phyloP scores from a whole-genome alignment of 2,797 vertebrate species.

The Pseudochirops corinnae region DNA sequence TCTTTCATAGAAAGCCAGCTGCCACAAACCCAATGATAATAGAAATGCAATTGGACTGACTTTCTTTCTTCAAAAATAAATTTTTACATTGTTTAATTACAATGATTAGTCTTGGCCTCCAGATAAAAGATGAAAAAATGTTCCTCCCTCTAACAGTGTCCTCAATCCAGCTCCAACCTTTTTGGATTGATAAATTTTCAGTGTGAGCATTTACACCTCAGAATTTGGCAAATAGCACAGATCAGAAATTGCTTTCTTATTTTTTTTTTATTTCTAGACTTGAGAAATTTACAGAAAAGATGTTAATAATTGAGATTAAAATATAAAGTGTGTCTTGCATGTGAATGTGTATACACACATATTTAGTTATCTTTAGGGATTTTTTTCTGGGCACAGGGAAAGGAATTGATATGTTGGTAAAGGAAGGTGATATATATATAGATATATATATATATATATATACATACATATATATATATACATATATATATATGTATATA shows the following conservation, averaged over 20 bases:
- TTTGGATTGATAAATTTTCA: background rate
- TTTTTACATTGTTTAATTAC: background rate
- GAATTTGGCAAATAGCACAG: background rate
- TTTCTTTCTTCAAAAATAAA: background rate
- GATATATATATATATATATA: too few species aligned
- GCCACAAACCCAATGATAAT: background rate
- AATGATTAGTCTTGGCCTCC: background rate
- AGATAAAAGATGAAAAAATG: background rate
- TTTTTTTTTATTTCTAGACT: background rate
- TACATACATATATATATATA: too few species aligned
- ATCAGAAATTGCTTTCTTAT: background rate
- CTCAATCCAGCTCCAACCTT: background rate
- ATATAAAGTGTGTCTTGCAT: background rate
- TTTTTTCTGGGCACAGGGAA: background rate
- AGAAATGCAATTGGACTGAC: background rate
- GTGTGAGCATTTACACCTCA: background rate
- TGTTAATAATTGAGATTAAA: background rate
- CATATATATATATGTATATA: too few species aligned
- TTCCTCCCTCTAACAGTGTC: background rate
- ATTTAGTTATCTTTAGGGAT: background rate
- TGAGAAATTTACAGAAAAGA: background rate
- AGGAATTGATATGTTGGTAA: background rate
- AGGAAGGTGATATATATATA: background rate
- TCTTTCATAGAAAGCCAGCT: background rate
- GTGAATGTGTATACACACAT: too few species aligned